Percentiles rank a stretch among this genome's conserved stretches.
phyloP scores from a whole-genome alignment of 2,113 vertebrate genomes.

The Glaucidium brasilianum region DNA sequence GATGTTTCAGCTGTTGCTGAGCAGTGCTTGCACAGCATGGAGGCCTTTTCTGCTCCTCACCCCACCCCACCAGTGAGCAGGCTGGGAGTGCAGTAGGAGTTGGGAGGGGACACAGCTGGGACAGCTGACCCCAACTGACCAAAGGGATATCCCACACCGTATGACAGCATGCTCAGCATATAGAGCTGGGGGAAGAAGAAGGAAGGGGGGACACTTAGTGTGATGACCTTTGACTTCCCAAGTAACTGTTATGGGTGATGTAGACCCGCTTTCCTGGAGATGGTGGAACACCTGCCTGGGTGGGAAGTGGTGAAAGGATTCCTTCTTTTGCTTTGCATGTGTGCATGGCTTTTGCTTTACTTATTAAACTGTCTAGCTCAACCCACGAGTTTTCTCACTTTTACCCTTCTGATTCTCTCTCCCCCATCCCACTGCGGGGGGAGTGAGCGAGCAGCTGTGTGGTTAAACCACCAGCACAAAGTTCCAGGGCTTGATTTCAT shows the following conservation, averaged over 20 bases:
- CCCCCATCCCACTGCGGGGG: too few species aligned
- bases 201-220: accelerated
- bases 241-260: accelerated
- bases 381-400: not conserved
- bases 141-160: not conserved
- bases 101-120: not conserved
- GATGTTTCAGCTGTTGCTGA: not conserved
- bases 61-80: accelerated
- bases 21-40: not conserved
- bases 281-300: too few species aligned
- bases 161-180: not conserved
- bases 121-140: not conserved
- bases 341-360: not conserved
- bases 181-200: not conserved
- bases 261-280: not conserved
- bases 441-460: not conserved
- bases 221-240: not conserved
- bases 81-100: not conserved
- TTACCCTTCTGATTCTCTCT: not conserved
- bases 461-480: not conserved
- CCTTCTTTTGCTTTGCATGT: not conserved
- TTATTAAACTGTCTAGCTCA: not conserved
- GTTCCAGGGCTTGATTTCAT: not conserved
- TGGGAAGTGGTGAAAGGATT: not conserved
- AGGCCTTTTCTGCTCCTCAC: not conserved